Evolutionary conservation across 2,888 invertebrate genomes (phyloP), one percentile per base, ranked within the genome.

Genomic region (Pimpla rufipes): DNA sequence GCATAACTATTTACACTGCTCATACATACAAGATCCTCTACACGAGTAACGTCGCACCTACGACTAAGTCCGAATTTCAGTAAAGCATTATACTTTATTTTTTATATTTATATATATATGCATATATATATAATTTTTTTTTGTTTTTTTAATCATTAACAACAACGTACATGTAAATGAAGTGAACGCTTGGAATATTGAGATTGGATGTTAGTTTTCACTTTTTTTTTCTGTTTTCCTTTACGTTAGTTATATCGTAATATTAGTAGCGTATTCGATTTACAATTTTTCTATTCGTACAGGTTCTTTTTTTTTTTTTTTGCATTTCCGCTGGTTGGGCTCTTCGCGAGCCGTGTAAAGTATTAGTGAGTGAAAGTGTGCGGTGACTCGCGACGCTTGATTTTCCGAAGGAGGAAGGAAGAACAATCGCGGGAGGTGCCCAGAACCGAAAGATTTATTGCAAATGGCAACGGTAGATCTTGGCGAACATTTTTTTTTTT

Each of bases 81-180:
- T 91, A 91, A 92, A 92, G 91, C 91, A 88, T 91, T 91, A n/a
- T n/a, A 91, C 88, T 90, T 90, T 88, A 88, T 90, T 88, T 87
- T 89, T 52, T 76, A 35, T 55, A 18, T 78, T 16, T 64, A 64
- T 79, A 50, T 71, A 11, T 68, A 40, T 85, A 52, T 88, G 85
- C 89, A 89, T 90, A 84, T 89, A 89, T 90, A 88, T 85, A 85
- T 88, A 88, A 87, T 88, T 88, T 85, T 85, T 76, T 84, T 52
- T 86, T n/a, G n/a, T 85, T 59, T 87, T 87, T 90, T 89, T 89
- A 86, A 85, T 85, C 87, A 90, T 90, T 91, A 91, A 90, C 90
- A 91, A 92, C 91, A 91, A 91, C 90, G 89, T 91, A 92, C 90
- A 90, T 90, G 88, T 92, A 91, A 91, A 90, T 90, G 90, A 92